Percentiles rank a stretch among this genome's conserved stretches.
Evolutionary conservation across 2,888 invertebrate genomes (phyloP).

Genomic region (Patella pellucida): DNA sequence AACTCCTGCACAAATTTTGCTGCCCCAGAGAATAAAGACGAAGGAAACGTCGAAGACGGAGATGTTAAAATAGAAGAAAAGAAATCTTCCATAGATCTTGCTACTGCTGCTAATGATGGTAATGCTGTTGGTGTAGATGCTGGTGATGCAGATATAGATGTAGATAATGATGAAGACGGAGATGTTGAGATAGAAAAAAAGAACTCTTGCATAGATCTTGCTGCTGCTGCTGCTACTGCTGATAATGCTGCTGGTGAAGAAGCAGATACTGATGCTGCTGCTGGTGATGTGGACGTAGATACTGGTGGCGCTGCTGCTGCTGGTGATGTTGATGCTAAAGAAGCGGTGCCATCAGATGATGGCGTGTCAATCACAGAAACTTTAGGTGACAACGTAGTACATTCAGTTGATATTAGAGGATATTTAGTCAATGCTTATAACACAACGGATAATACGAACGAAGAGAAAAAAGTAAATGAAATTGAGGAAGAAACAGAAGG

Average conservation of each 20-base stretch:
- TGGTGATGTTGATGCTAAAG: neutral
- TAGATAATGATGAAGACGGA: neutral
- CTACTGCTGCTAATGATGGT: neutral
- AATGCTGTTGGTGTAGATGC: neutral
- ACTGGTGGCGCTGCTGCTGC: neutral
- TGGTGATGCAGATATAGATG: neutral
- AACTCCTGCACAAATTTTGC: too few species aligned
- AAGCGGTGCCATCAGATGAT: neutral
- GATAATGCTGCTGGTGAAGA: neutral
- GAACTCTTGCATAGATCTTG: neutral
- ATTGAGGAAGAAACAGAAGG: too few species aligned
- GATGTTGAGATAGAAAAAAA: neutral
- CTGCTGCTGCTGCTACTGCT: neutral
- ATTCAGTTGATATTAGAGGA: too few species aligned
- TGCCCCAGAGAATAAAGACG: neutral
- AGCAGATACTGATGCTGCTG: neutral
- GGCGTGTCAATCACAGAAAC: too few species aligned
- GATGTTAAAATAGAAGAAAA: neutral
- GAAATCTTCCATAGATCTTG: neutral
- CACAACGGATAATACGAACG: too few species aligned
- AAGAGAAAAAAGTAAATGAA: too few species aligned
- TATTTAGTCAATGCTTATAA: too few species aligned
- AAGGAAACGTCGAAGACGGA: neutral
- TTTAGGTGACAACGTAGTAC: too few species aligned
- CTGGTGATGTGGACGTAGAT: neutral